phyloP scores from a whole-genome alignment of 2,113 vertebrate genomes.

The Silurus glanis region DNA sequence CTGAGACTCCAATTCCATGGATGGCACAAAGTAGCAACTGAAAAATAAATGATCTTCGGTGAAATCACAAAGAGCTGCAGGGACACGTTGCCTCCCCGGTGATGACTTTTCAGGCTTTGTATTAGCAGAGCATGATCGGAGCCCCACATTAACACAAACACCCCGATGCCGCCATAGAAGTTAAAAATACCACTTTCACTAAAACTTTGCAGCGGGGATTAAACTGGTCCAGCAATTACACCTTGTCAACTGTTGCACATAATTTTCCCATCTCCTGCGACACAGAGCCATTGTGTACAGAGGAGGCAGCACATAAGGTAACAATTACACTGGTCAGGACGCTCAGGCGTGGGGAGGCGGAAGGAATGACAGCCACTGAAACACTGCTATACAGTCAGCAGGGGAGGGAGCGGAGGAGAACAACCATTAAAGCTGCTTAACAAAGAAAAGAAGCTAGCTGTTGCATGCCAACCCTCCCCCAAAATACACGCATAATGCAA shows the following conservation, averaged over 20 bases:
- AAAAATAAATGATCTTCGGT: not conserved
- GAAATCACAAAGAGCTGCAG: not conserved
- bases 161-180: not conserved
- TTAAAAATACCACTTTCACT: constrained; percentile 54
- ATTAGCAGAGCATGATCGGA: constrained; percentile 21
- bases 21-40: not conserved
- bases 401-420: constrained; percentile 16
- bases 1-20: not conserved
- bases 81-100: not conserved
- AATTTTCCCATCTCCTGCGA: constrained; percentile 71
- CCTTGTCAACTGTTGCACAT: constrained; percentile 71
- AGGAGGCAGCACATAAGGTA: constrained; percentile 61
- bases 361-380: constrained; percentile 50
- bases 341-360: constrained; percentile 41
- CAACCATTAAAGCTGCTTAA: constrained; percentile 49
- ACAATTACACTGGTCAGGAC: constrained; percentile 58
- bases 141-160: constrained; percentile 30
- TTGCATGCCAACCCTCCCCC: constrained; percentile 6
- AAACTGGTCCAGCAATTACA: constrained; percentile 69
- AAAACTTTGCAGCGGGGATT: constrained; percentile 49
- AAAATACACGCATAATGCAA: constrained; percentile 18
- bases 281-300: constrained; percentile 72
- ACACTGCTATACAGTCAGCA: constrained; percentile 43
- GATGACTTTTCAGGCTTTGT: not conserved
- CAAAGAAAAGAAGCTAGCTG: constrained; percentile 40